phyloP scores from a whole-genome alignment of 2,797 vertebrate species.

The Arctocebus calabarensis region DNA sequence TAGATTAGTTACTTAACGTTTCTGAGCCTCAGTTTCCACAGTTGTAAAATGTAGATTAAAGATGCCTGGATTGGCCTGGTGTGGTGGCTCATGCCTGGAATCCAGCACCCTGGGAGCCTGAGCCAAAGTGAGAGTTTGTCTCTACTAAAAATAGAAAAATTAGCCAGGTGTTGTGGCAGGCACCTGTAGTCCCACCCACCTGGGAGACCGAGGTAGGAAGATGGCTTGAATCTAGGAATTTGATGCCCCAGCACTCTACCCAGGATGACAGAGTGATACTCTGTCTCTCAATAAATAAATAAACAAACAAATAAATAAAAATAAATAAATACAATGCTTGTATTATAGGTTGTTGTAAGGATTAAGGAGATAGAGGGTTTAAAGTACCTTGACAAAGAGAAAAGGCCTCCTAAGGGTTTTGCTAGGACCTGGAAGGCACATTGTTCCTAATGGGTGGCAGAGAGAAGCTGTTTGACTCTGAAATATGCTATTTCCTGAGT shows the following conservation, averaged over 20 bases:
- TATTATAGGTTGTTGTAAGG: not conserved
- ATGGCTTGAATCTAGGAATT: too few relatives aligned
- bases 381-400: not conserved
- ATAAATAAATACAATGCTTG: not conserved
- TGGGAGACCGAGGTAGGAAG: too few relatives aligned
- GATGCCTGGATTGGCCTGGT: not conserved
- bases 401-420: not conserved
- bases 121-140: too few relatives aligned
- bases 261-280: too few relatives aligned
- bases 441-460: not conserved
- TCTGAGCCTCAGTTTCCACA: conserved; percentile 9
- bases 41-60: not conserved
- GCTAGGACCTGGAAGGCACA: not conserved
- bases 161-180: too few relatives aligned
- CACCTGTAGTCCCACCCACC: too few relatives aligned
- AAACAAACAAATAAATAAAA: too few relatives aligned
- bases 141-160: too few relatives aligned
- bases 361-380: not conserved
- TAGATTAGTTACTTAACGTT: not conserved
- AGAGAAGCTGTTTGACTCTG: not conserved
- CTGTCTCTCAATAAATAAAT: too few relatives aligned
- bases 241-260: too few relatives aligned
- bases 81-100: too few relatives aligned
- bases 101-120: too few relatives aligned
- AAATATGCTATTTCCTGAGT: not conserved